phyloP scores from a whole-genome alignment of 1,140 invertebrate species.

The Sminthurinus signatus region DNA sequence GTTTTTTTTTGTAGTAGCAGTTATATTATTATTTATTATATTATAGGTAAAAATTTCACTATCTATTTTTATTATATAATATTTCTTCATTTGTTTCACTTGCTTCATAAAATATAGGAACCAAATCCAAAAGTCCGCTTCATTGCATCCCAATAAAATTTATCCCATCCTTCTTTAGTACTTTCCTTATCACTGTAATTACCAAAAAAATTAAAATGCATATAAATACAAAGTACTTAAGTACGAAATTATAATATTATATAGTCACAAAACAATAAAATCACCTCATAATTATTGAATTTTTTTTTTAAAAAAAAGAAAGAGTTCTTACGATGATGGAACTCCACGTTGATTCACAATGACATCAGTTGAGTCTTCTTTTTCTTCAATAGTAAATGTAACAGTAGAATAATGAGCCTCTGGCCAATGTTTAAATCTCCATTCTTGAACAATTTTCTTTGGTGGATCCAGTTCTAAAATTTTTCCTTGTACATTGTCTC shows the following conservation, averaged over 20 bases:
- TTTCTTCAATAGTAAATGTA: slow-evolving; percentile 72
- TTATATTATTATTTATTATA: no score
- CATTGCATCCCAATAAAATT: slow-evolving; percentile 89
- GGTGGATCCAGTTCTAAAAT: slow-evolving; percentile 76
- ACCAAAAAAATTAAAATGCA: neutral
- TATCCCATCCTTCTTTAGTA: slow-evolving; percentile 81
- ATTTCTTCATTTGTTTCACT: no score
- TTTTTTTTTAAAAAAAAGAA: neutral
- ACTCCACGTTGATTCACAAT: slow-evolving; percentile 61
- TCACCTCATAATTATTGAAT: no score
- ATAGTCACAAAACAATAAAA: neutral
- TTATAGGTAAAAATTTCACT: no score
- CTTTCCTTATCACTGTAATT: slow-evolving; percentile 56
- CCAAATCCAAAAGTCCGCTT: slow-evolving; percentile 89
- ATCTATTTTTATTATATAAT: no score
- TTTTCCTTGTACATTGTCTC: slow-evolving; percentile 81
- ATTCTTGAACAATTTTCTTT: slow-evolving; percentile 82
- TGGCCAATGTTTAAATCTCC: slow-evolving; percentile 94
- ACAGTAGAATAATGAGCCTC: slow-evolving; percentile 85
- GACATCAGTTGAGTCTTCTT: slow-evolving; percentile 75
- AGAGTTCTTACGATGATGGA: slow-evolving; percentile 3
- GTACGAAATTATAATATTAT: neutral
- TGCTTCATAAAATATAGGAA: slow-evolving; percentile 56
- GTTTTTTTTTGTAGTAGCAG: no score
- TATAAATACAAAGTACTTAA: neutral